Evolutionary conservation across 2,888 invertebrate genomes (phyloP), one percentile per base, ranked within the genome.

Genomic region (Fabriciana adippe): DNA sequence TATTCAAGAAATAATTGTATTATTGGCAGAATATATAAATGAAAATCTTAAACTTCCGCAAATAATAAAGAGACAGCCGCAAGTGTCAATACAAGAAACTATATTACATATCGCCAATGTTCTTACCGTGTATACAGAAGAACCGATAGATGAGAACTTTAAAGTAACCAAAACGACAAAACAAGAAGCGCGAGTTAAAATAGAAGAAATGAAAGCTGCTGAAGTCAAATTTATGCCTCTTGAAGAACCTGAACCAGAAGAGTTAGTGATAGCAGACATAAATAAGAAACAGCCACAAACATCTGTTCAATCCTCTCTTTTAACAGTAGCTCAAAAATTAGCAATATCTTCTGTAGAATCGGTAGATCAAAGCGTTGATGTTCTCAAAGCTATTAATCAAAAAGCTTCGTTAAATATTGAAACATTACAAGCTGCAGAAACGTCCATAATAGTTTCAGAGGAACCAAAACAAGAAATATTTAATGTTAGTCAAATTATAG

Each of bases 181-280:
- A 8, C 69, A 66, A 13, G 53, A 67, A 56, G 69, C 64, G 11
- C 64, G 62, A 13, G 62, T 73, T 35, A 60, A 66, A 59, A 56
- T 74, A 14, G 45, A 69, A 54, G 70, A 73, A 60, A 59, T 70
- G 13, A 72, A 70, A 67, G 72, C 68, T 11, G 54, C 71, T 16
- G 69, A 72, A 68, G 61, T 63, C 4, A 59, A 31, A 14, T 26
- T 70, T 16, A 54, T 68, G 14, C 47, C 45, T 6, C 21, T 53
- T 35, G 64, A 67, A 57, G 62, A 68, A 16, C 26, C 41, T n/a
- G 54, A 59, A 53, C 31, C 47, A 55, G 54, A 47, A 21, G 54
- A 54, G 14, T 11, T 63, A 15, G 3, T 47, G 15, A 14, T 26
- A 55, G n/a, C 63, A 16, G 55, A 63, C 3, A 45, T 63, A 5